These are phyloP conservation scores for Cheumatopsyche charites DNA, from an alignment of 1,140 invertebrate species.

Conservation along the genomic window DNA sequence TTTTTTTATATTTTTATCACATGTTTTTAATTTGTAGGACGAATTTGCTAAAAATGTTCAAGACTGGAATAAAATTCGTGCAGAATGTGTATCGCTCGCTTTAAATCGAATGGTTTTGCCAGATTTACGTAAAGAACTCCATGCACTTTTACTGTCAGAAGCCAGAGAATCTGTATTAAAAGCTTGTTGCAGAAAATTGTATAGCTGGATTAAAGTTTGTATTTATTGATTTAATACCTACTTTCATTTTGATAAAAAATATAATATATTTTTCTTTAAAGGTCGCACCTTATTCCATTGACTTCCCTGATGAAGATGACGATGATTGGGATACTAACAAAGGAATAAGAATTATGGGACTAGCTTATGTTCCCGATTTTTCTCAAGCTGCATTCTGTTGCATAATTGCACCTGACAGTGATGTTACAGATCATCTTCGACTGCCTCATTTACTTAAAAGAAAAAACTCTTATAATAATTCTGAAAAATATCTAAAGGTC, in stretches of 20 bases:
- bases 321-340: conserved; percentile 89
- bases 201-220: conserved; percentile 79
- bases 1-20: not conserved
- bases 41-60: conserved; percentile 96
- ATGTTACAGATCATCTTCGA: conserved; percentile 88
- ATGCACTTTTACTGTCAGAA: conserved; percentile 80
- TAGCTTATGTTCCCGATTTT: conserved; percentile 88
- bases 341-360: conserved; percentile 84
- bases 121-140: conserved; percentile 86
- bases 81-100: conserved; percentile 86
- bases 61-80: conserved; percentile 93
- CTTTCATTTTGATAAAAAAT: conserved; percentile 17
- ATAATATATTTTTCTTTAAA: conserved; percentile 65
- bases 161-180: conserved; percentile 89
- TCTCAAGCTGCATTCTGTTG: conserved; percentile 89
- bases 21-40: conserved; percentile 66
- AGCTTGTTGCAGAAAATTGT: conserved; percentile 81
- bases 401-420: conserved; percentile 85
- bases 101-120: conserved; percentile 89
- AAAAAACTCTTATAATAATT: conserved; percentile 74
- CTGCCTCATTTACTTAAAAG: conserved; percentile 85
- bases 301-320: conserved; percentile 83
- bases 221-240: conserved; percentile 7
- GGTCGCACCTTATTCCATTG: conserved; percentile 82
- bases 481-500: conserved; percentile 68